Conservation (phyloP, 2,113 vertebrate species). For the Lates calcarifer region DNA sequence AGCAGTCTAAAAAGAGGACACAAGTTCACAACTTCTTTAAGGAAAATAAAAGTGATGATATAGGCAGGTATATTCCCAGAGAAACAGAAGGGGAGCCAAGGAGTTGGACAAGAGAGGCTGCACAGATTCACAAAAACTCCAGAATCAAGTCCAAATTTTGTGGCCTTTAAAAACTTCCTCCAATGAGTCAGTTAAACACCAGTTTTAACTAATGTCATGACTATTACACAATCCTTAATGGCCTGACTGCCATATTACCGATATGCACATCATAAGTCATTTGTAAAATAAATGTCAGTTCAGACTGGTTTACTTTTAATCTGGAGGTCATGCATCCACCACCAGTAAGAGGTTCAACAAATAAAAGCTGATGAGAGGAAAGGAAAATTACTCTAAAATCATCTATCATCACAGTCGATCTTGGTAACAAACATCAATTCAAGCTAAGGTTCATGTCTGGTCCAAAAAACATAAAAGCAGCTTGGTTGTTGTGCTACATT, state of each 20-base stretch:
- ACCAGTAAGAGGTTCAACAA: background rate
- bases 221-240: background rate
- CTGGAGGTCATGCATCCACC: background rate
- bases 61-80: slow-evolving; percentile 16
- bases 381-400: background rate
- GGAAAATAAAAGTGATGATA: background rate
- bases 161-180: background rate
- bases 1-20: background rate
- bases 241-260: background rate
- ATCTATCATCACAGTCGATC: background rate
- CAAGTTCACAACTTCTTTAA: too few species aligned
- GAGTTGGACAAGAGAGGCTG: background rate
- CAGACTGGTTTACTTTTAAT: background rate
- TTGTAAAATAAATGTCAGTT: too few species aligned
- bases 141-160: background rate
- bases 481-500: background rate
- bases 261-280: background rate
- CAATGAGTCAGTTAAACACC: background rate
- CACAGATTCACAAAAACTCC: background rate
- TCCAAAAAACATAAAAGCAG: background rate
- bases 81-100: background rate
- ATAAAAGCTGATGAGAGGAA: background rate
- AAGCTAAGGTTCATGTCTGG: background rate
- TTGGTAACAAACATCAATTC: background rate
- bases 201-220: background rate